These are phyloP conservation scores for Meta bourneti DNA, from an alignment of 2,888 invertebrate genomes.

Conservation along the genomic window DNA sequence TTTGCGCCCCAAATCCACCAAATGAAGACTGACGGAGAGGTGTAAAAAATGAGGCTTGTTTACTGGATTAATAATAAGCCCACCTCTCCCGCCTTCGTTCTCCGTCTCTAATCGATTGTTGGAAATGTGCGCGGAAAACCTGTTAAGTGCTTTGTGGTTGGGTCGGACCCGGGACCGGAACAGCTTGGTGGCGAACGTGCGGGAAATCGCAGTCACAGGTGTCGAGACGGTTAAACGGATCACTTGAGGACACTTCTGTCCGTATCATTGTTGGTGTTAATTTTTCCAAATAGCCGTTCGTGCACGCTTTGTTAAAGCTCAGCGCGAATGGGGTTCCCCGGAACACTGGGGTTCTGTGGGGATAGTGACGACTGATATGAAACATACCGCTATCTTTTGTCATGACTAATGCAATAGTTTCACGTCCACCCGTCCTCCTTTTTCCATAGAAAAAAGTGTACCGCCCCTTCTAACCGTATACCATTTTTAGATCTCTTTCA, in stretches of 20 bases:
- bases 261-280: neutral
- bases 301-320: neutral
- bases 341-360: no score
- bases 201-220: neutral
- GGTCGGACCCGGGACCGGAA: conserved; percentile 20
- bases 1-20: conserved; percentile 68
- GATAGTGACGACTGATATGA: no score
- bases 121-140: conserved; percentile 53
- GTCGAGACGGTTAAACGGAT: neutral
- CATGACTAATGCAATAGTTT: no score
- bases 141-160: conserved; percentile 38
- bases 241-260: neutral
- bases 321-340: no score
- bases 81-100: conserved; percentile 9
- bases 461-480: no score
- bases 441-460: no score
- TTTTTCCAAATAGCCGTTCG: neutral
- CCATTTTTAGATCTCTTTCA: no score
- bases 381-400: no score
- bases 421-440: no score
- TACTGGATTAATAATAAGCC: conserved; percentile 75
- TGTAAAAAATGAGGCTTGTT: conserved; percentile 56
- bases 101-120: conserved; percentile 34
- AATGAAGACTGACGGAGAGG: conserved; percentile 71
- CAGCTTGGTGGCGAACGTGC: conserved; percentile 30